Evolutionary conservation across 2,113 vertebrate species (phyloP).

Genomic region (Ciconia boyciana): DNA sequence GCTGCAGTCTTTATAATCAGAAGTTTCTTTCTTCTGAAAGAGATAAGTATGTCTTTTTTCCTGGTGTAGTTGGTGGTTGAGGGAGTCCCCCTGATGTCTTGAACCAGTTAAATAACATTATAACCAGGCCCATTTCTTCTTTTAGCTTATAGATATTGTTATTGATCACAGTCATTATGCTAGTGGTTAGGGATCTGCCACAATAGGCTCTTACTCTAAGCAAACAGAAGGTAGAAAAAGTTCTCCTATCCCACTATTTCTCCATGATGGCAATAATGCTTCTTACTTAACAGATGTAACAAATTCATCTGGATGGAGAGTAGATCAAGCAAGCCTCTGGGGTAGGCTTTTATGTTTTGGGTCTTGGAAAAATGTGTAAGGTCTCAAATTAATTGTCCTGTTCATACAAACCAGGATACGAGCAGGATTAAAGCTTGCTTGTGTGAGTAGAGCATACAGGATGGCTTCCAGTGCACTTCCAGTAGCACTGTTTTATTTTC

Average conservation of each 20-base stretch:
- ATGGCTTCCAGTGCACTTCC: neutral
- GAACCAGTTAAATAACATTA: neutral
- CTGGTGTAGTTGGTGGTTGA: neutral
- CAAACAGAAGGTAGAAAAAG: neutral
- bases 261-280: neutral
- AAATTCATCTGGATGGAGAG: neutral
- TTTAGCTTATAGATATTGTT: neutral
- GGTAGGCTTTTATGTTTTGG: neutral
- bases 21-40: neutral
- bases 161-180: neutral
- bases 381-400: constrained; percentile 24
- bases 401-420: neutral
- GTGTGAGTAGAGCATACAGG: neutral
- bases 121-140: neutral
- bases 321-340: neutral
- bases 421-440: neutral
- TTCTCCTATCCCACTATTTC: neutral
- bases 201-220: neutral
- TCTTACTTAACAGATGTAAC: neutral
- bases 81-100: neutral
- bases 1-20: neutral
- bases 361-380: neutral
- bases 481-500: neutral
- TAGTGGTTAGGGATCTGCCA: neutral
- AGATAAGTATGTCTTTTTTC: neutral